Evolutionary conservation across 2,113 vertebrate genomes (phyloP).

Genomic region (Lontra canadensis): DNA sequence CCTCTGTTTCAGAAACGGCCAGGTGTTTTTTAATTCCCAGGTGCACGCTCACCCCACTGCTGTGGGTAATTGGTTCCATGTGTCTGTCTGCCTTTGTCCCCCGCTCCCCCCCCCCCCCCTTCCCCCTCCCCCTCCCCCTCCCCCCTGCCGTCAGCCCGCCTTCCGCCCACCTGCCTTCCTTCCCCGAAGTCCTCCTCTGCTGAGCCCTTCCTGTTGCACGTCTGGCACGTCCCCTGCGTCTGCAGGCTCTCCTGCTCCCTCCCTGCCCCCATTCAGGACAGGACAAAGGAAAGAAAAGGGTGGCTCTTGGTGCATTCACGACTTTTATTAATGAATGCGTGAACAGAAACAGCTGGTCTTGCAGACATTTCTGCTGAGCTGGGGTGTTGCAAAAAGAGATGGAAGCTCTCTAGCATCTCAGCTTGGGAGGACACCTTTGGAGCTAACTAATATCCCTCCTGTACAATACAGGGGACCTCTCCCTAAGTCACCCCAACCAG

Average conservation of each 20-base stretch:
- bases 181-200: conserved; percentile 6
- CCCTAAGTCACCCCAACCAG: neutral
- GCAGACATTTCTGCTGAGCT: conserved; percentile 45
- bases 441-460: neutral
- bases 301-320: conserved; percentile 48
- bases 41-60: neutral
- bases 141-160: neutral
- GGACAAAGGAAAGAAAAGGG: conserved; percentile 74
- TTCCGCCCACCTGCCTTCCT: conserved; percentile 68
- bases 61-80: conserved; percentile 24
- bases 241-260: conserved; percentile 56
- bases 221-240: conserved; percentile 73
- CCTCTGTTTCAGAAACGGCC: conserved; percentile 7
- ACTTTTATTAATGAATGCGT: conserved; percentile 72
- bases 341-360: conserved; percentile 65
- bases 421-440: neutral
- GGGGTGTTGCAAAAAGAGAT: neutral
- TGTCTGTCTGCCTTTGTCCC: conserved; percentile 30
- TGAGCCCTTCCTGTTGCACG: conserved; percentile 68
- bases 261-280: conserved; percentile 70
- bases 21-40: conserved; percentile 59
- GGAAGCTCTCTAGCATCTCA: neutral
- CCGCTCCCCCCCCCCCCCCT: neutral
- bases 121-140: neutral
- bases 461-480: neutral